These are phyloP conservation scores for Diadumene lineata DNA, from an alignment of 92 coral and sea anemone genomes.

Conservation along the genomic window DNA sequence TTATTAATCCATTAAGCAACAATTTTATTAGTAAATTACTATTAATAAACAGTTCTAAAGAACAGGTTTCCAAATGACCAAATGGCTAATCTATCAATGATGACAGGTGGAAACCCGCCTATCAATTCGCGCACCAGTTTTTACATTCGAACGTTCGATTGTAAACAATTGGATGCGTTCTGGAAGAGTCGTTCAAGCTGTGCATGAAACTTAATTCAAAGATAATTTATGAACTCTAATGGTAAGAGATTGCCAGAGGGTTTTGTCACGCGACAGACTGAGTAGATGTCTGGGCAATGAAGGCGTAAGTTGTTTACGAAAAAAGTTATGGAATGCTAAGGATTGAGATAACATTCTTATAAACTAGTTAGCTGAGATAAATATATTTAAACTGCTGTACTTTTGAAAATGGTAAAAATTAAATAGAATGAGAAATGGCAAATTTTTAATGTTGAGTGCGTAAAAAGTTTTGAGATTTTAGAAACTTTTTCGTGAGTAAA, in stretches of 20 bases:
- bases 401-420: too few relatives aligned
- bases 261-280: constrained; percentile 12
- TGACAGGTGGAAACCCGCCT: not conserved
- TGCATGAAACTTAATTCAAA: not conserved
- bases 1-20: too few relatives aligned
- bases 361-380: too few relatives aligned
- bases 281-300: too few relatives aligned
- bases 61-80: too few relatives aligned
- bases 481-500: too few relatives aligned
- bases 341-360: not conserved
- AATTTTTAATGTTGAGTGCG: too few relatives aligned
- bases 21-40: too few relatives aligned
- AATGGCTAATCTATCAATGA: constrained; percentile 8
- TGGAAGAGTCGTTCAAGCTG: not conserved
- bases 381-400: too few relatives aligned
- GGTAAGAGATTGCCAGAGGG: not conserved
- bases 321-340: not conserved
- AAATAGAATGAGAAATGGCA: too few relatives aligned
- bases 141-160: not conserved
- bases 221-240: constrained; percentile 6
- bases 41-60: too few relatives aligned
- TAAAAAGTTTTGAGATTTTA: too few relatives aligned
- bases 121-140: constrained; percentile 6
- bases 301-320: not conserved
- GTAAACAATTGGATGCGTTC: constrained; percentile 3